Evolutionary conservation across 1,140 invertebrate genomes (phyloP).

Genomic region (Argopecten irradians): DNA sequence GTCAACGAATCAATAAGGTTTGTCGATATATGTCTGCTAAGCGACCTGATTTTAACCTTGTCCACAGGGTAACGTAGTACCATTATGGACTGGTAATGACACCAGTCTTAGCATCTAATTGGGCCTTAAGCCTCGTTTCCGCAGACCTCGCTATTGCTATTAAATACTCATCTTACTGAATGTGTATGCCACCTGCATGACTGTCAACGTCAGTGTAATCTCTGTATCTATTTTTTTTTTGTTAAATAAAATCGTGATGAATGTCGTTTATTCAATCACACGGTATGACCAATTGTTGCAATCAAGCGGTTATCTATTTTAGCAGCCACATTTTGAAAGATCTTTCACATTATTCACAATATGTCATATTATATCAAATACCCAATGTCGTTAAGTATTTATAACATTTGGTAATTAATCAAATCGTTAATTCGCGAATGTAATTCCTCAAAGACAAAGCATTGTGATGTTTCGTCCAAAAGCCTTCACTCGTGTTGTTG

Average conservation of each 20-base stretch:
- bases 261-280: neutral
- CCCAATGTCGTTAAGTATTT: too few species aligned
- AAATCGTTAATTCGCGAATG: too few species aligned
- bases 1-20: neutral
- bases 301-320: neutral
- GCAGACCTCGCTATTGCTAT: neutral
- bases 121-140: neutral
- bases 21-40: neutral
- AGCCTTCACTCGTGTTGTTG: too few species aligned
- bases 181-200: too few species aligned
- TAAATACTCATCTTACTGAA: too few species aligned
- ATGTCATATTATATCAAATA: neutral
- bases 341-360: neutral
- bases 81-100: neutral
- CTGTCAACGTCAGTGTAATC: neutral
- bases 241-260: neutral
- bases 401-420: too few species aligned
- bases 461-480: too few species aligned
- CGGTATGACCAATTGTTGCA: neutral
- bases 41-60: neutral
- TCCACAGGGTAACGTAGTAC: neutral
- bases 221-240: neutral
- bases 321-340: neutral
- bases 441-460: too few species aligned
- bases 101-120: neutral